Conservation (phyloP, 2,113 vertebrate species). For the Zosterops hypoxanthus region DNA sequence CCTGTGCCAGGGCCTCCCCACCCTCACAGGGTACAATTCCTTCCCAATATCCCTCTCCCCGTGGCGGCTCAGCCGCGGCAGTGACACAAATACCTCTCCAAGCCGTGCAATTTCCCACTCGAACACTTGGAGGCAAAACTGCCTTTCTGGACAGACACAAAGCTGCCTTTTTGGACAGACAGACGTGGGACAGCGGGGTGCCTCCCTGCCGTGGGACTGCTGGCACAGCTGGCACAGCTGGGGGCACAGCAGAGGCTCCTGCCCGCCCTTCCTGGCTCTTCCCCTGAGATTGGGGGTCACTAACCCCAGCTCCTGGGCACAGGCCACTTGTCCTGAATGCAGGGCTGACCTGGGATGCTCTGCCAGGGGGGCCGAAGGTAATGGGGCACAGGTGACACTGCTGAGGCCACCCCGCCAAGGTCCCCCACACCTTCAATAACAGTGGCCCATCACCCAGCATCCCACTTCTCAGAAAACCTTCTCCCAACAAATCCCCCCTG, state of each 20-base stretch:
- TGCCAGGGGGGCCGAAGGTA: not conserved
- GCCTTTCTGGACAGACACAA: not conserved
- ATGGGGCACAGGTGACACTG: not conserved
- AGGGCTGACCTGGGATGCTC: accelerated
- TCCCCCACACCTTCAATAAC: not conserved
- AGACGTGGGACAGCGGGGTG: accelerated
- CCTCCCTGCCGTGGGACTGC: not conserved
- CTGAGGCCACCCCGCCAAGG: not conserved
- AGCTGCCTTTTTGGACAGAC: not conserved
- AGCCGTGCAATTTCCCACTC: not conserved
- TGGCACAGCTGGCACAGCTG: not conserved
- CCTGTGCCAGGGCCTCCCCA: not conserved
- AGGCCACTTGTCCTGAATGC: not conserved
- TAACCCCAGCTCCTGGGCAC: not conserved
- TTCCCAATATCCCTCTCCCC: accelerated
- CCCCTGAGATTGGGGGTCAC: accelerated
- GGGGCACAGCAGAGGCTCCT: not conserved
- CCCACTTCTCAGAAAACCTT: not conserved
- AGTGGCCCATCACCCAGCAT: no score
- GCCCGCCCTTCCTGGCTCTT: not conserved
- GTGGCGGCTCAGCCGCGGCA: accelerated
- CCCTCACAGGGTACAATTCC: not conserved
- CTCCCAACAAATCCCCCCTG: not conserved
- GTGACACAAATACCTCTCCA: accelerated
- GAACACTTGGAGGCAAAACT: constrained; percentile 2